Conservation (phyloP, 2,888 invertebrate species). For the Magallana nippona region DNA sequence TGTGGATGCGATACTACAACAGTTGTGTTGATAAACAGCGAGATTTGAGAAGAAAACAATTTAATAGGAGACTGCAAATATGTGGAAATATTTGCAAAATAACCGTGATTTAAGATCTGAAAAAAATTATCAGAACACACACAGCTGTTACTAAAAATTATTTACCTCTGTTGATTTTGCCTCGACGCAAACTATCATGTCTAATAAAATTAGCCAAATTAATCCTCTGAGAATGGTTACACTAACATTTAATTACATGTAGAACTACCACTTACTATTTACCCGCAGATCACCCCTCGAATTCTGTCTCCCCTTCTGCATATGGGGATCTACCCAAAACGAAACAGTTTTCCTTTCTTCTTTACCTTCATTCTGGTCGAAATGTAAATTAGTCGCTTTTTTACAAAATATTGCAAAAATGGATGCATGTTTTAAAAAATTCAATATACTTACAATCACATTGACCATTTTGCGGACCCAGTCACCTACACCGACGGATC, state of each 20-base stretch:
- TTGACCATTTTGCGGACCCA: slow-evolving; percentile 61
- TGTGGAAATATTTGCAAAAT: no score
- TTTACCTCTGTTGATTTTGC: no score
- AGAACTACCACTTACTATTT: slow-evolving; percentile 50
- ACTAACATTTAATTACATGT: no score
- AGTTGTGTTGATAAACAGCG: no score
- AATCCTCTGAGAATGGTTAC: no score
- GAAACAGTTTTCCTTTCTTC: slow-evolving; percentile 64
- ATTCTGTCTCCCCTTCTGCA: slow-evolving; percentile 52
- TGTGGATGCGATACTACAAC: slow-evolving; percentile 10
- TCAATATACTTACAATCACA: slow-evolving; percentile 58
- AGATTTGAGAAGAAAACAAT: background rate
- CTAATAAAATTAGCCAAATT: no score
- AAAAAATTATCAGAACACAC: no score
- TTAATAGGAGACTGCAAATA: no score
- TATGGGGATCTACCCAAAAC: slow-evolving; percentile 63
- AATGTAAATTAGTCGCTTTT: background rate
- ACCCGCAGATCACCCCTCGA: slow-evolving; percentile 51
- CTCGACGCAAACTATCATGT: no score
- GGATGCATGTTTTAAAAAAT: background rate
- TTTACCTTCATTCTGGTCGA: slow-evolving; percentile 64
- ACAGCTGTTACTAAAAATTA: no score
- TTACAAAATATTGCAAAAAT: no score
- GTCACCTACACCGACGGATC: slow-evolving; percentile 58
- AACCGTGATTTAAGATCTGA: no score